phyloP scores from a whole-genome alignment of 1,140 invertebrate species.

The Panagrolaimus sp. region DNA sequence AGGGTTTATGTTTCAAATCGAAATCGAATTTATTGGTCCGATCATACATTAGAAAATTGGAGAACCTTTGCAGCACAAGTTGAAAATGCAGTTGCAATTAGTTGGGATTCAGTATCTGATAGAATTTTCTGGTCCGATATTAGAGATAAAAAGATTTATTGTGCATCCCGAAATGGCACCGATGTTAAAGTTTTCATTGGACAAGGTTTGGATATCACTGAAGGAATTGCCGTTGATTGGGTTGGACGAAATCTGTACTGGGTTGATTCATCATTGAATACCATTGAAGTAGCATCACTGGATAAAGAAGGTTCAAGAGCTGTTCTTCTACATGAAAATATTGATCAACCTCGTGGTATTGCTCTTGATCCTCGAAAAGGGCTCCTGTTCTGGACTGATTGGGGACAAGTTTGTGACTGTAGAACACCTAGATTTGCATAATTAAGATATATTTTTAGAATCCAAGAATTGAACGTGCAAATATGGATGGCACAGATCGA shows the following conservation, averaged over 20 bases:
- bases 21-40: slow-evolving; percentile 86
- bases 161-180: slow-evolving; percentile 61
- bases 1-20: slow-evolving; percentile 89
- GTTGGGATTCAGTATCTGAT: slow-evolving; percentile 86
- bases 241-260: slow-evolving; percentile 85
- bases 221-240: slow-evolving; percentile 79
- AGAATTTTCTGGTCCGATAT: slow-evolving; percentile 95
- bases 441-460: slow-evolving; percentile 66
- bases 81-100: slow-evolving; percentile 90
- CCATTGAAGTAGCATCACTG: slow-evolving; percentile 82
- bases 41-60: slow-evolving; percentile 79
- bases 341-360: slow-evolving; percentile 87
- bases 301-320: slow-evolving; percentile 70
- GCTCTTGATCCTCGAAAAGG: slow-evolving; percentile 81
- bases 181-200: slow-evolving; percentile 56
- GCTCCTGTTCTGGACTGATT: slow-evolving; percentile 79
- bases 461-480: slow-evolving; percentile 85
- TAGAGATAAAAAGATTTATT: slow-evolving; percentile 88
- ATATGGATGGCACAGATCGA: slow-evolving; percentile 85
- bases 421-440: no score
- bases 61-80: slow-evolving; percentile 80
- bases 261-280: slow-evolving; percentile 84
- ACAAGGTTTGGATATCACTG: slow-evolving; percentile 57
- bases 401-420: slow-evolving; percentile 68
- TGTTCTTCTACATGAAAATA: slow-evolving; percentile 71